Evolutionary conservation across 2,888 invertebrate genomes (phyloP), one percentile per base, ranked within the genome.

Genomic region (Acanthosoma haemorrhoidale): DNA sequence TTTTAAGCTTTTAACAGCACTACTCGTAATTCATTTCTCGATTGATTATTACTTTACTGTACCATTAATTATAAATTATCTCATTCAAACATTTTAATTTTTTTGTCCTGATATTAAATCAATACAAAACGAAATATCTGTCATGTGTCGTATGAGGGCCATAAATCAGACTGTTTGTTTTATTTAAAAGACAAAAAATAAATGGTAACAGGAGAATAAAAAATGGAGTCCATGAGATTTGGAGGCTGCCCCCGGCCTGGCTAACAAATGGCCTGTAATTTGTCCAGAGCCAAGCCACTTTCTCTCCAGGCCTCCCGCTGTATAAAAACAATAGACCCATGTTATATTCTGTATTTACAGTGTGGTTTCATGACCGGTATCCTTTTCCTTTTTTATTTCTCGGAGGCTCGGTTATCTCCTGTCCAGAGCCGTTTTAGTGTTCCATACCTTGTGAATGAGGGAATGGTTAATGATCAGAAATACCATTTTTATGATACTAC

Each of bases 251-350:
- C n/a, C n/a, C n/a, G 5, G 25, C n/a, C 5, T 13, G 18, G 25
- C 51, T 51, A 51, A 51, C 51, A 51, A 51, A 51, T 51, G 51
- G 51, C 2, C 51, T 51, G 29, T 51, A 51, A 51, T 51, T 51
- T 51, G 51, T 51, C 51, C 25, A 51, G 51, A n/a, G 4, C 51
- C 25, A 51, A 51, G 51, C n/a, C 25, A 51, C 51, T 51, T 51
- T 51, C 51, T 25, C 51, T 25, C 29, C n/a, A 29, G 51, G 51
- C 51, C 25, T 51, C 51, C 25, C 51, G 29, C 51, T 25, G n/a
- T 13, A 51, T 43, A 51, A 51, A 51, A 51, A 51, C 51, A 51
- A 51, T 51, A 51, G 51, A 9, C 25, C 25, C 51, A n/a, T 51
- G 51, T 25, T 51, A 51, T 51, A 51, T 51, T n/a, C n/a, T 51